Evolutionary conservation across 1,140 invertebrate genomes (phyloP).

Genomic region (Drosophila ogumai): DNA sequence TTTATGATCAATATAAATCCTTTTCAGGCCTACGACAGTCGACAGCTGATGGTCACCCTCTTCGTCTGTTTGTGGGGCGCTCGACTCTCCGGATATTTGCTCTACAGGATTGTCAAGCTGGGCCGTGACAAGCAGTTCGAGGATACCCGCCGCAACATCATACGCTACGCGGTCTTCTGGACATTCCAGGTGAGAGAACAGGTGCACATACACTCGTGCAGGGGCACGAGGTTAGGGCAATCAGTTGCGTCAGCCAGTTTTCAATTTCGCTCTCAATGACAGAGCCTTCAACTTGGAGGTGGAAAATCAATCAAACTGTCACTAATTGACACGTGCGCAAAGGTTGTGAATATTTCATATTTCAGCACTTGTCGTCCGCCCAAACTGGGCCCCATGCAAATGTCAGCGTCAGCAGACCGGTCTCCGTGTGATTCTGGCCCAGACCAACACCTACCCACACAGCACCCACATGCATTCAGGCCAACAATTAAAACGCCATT

Average conservation of each 20-base stretch:
- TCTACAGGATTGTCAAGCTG: slow-evolving; percentile 95
- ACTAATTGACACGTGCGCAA: slow-evolving; percentile 57
- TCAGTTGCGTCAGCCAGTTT: slow-evolving; percentile 44
- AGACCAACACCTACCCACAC: slow-evolving; percentile 1
- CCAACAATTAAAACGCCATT: slow-evolving; percentile 62
- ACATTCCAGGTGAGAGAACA: slow-evolving; percentile 91
- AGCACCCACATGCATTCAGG: neutral
- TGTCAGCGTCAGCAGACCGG: slow-evolving; percentile 17
- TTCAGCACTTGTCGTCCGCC: slow-evolving; percentile 61
- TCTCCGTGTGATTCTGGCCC: slow-evolving; percentile 11
- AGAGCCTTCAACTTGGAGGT: slow-evolving; percentile 57
- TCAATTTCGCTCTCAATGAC: slow-evolving; percentile 47
- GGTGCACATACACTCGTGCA: neutral
- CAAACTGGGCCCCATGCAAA: slow-evolving; percentile 23
- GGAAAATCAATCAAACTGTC: slow-evolving; percentile 70
- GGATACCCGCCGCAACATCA: slow-evolving; percentile 93
- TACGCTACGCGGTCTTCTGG: slow-evolving; percentile 95
- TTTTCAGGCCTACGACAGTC: slow-evolving; percentile 90
- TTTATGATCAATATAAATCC: neutral
- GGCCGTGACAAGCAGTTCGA: slow-evolving; percentile 96
- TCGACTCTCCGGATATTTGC: slow-evolving; percentile 92
- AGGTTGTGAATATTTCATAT: slow-evolving; percentile 70
- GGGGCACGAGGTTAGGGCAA: neutral
- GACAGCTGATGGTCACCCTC: slow-evolving; percentile 94
- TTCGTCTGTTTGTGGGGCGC: slow-evolving; percentile 95